Evolutionary conservation across 2,888 invertebrate genomes (phyloP), one percentile per base, ranked within the genome.

Genomic region (Dorcus hopei): DNA sequence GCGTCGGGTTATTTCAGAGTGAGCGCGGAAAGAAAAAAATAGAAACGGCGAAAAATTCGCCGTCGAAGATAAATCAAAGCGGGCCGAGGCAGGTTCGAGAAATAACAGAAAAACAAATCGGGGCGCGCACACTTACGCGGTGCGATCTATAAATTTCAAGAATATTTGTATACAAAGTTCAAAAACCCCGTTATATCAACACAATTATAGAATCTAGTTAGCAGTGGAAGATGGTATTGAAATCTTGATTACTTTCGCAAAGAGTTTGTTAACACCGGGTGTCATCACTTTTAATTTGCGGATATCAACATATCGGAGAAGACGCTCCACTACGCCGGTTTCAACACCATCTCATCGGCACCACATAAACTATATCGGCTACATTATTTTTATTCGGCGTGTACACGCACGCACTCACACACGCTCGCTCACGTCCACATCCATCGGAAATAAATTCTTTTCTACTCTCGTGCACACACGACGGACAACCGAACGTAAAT

Each of bases 251-350:
- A 61, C 51, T 50, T 59, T 57, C 49, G 58, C 61, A 61, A 67
- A 62, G 57, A 60, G 54, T 54, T 58, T 68, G 61, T 58, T 67
- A 70, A 68, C 68, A 65, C 64, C 58, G 57, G 58, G 60, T 65
- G 63, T 70, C 70, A 67, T 63, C 70, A 65, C 66, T 56, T 63
- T 67, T 67, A 67, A 70, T 69, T 69, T 64, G 65, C 61, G 63
- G 61, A 57, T 60, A 64, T 64, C 65, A 57, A 57, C 61, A 57
- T 62, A 63, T 64, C 62, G 55, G 23, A 23, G 45, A 19, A 45
- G 62, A 59, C 62, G 66, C 61, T 61, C 61, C 48, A 50, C 56
- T 57, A 52, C 23, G 40, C n/a, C 38, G 11, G 23, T 49, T 55
- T 55, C 49, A 55, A 42, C 55, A 43, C 11, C 40, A 33, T 49